phyloP scores from a whole-genome alignment of 2,113 vertebrate species.

The Hemicordylus capensis region DNA sequence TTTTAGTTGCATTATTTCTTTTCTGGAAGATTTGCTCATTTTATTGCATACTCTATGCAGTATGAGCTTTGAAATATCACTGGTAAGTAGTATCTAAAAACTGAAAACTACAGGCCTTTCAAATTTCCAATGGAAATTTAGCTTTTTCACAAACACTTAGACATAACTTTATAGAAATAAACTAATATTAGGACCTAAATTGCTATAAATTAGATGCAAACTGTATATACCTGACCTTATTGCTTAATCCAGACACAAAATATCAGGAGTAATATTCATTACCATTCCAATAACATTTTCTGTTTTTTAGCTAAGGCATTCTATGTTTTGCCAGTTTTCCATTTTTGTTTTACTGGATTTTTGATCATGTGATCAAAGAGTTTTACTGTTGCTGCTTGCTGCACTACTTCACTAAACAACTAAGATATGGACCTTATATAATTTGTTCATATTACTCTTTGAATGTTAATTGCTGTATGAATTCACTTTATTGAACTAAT shows the following conservation, averaged over 20 bases:
- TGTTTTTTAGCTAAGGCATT: not conserved
- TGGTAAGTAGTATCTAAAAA: too few species aligned
- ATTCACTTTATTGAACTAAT: not conserved
- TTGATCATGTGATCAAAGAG: not conserved
- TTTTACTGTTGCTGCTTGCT: not conserved
- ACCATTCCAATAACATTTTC: not conserved
- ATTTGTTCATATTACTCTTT: not conserved
- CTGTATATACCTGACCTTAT: not conserved
- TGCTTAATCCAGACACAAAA: not conserved
- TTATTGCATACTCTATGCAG: not conserved
- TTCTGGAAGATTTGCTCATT: not conserved
- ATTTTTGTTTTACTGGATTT: not conserved
- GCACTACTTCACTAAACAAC: not conserved
- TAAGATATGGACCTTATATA: conserved; percentile 15
- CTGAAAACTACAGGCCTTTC: not conserved
- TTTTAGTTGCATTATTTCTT: not conserved
- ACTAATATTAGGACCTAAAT: not conserved
- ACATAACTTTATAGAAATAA: not conserved
- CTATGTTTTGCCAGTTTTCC: not conserved
- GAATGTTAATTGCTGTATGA: not conserved
- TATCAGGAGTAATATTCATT: not conserved
- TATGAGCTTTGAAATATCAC: not conserved
- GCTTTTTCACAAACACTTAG: not conserved
- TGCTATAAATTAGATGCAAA: not conserved
- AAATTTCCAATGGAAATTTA: not conserved